These are phyloP conservation scores for Aphis craccivora DNA, from an alignment of 1,140 invertebrate species.

Conservation along the genomic window DNA sequence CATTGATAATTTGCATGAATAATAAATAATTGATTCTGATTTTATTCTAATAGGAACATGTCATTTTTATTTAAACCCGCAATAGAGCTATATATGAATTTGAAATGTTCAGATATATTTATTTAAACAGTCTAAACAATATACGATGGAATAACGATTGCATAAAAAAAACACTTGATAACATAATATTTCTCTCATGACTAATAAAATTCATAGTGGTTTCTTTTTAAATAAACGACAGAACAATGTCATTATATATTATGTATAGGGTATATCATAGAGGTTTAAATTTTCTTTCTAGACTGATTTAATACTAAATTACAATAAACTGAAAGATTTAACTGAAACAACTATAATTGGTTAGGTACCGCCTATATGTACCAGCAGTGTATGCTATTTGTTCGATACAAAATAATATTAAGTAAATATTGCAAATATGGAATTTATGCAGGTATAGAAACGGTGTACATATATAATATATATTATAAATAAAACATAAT, in stretches of 20 bases:
- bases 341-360: not conserved
- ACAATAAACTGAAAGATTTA: not conserved
- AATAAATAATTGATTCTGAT: slow-evolving; percentile 23
- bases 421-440: not conserved
- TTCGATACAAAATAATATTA: not conserved
- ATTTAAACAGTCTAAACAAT: not conserved
- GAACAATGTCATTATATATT: not conserved
- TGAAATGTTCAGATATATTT: not conserved
- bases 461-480: no score
- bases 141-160: not conserved
- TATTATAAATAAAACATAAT: no score
- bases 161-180: slow-evolving; percentile 17
- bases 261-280: not conserved
- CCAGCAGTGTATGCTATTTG: not conserved
- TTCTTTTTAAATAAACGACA: not conserved
- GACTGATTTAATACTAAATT: not conserved
- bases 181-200: not conserved
- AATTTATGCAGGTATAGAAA: no score
- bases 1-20: slow-evolving; percentile 33
- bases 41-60: slow-evolving; percentile 13
- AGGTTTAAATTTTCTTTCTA: not conserved
- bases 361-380: not conserved
- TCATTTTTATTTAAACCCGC: not conserved
- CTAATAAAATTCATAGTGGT: not conserved
- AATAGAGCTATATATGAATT: not conserved